Evolutionary conservation across 2,888 invertebrate species (phyloP).

Genomic region (Drosophila recens): DNA sequence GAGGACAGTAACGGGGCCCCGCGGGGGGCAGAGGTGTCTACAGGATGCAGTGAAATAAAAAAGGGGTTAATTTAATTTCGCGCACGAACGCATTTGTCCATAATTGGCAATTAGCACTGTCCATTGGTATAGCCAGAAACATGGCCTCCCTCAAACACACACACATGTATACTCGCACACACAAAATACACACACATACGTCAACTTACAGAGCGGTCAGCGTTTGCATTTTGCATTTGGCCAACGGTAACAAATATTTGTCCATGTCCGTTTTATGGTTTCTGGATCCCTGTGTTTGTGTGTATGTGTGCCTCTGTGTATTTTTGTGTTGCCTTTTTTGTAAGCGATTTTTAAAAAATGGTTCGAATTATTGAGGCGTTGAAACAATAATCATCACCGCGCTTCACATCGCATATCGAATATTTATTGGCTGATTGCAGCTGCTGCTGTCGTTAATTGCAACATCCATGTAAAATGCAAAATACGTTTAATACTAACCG

Average conservation of each 20-base stretch:
- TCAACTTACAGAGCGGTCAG: conserved; percentile 51
- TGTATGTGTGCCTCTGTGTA: conserved; percentile 8
- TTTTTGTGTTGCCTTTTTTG: conserved; percentile 47
- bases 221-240: conserved; percentile 72
- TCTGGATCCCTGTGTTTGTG: conserved; percentile 12
- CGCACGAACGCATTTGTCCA: conserved; percentile 83
- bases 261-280: conserved; percentile 43
- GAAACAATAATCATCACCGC: conserved; percentile 74
- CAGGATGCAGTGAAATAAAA: conserved; percentile 54
- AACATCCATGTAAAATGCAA: conserved; percentile 54
- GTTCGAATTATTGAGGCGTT: conserved; percentile 75
- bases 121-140: conserved; percentile 68
- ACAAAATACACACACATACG: conserved; percentile 16
- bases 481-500: conserved; percentile 45
- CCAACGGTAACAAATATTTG: conserved; percentile 74
- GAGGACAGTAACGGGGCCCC: background rate
- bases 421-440: conserved; percentile 71
- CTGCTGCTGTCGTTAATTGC: conserved; percentile 70
- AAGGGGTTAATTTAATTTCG: conserved; percentile 83
- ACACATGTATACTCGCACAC: conserved; percentile 11
- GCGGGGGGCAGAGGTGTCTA: background rate
- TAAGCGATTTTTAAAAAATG: conserved; percentile 61
- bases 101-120: conserved; percentile 84
- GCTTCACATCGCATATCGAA: conserved; percentile 49
- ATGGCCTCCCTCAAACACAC: conserved; percentile 36